Evolutionary conservation across 2,113 vertebrate genomes (phyloP).

Genomic region (Paradoxurus hermaphroditus): DNA sequence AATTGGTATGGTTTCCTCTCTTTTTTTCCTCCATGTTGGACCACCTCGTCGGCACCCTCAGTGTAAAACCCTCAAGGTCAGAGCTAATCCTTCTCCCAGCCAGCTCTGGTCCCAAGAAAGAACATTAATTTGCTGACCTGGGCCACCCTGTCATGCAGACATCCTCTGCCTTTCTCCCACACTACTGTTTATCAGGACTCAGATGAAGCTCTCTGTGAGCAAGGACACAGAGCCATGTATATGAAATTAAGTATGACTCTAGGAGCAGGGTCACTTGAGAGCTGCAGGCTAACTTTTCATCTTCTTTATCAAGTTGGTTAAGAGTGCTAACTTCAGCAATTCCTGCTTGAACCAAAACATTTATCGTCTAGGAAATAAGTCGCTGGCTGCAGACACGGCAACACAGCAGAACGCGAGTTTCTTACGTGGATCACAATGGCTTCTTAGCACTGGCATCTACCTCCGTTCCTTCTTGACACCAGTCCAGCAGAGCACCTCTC

Average conservation of each 20-base stretch:
- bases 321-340: not conserved
- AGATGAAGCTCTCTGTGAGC: not conserved
- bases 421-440: not conserved
- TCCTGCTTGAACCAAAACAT: not conserved
- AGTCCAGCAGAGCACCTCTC: not conserved
- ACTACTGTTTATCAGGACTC: constrained; percentile 30
- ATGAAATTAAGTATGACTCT: not conserved
- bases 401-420: not conserved
- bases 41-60: constrained; percentile 17
- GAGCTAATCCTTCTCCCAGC: constrained; percentile 20
- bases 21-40: not conserved
- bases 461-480: not conserved
- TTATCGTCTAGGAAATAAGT: not conserved
- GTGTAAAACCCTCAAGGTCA: constrained; percentile 37
- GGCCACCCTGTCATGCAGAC: constrained; percentile 29
- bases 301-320: not conserved
- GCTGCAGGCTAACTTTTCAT: not conserved
- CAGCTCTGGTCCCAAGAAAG: not conserved
- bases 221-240: not conserved
- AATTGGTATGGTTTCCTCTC: not conserved
- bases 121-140: constrained; percentile 51
- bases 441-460: not conserved
- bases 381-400: not conserved
- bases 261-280: not conserved
- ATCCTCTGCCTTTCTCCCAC: constrained; percentile 47